These are phyloP conservation scores for Catharus minimus DNA, from an alignment of 2,113 vertebrate genomes.

Conservation along the genomic window DNA sequence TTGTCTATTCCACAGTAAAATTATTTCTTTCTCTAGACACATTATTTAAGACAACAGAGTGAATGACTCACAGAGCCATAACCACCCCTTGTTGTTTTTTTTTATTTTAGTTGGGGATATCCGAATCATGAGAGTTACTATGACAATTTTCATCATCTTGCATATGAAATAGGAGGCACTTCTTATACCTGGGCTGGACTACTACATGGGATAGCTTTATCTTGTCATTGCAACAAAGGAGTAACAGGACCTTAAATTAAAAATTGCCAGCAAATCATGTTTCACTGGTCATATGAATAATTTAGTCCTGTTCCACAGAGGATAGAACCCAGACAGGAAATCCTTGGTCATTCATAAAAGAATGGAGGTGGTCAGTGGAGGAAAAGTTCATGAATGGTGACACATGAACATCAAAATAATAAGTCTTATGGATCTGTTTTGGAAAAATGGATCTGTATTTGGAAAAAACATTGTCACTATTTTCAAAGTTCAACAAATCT, in stretches of 20 bases:
- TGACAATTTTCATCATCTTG: background rate
- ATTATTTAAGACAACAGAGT: background rate
- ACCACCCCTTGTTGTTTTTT: background rate
- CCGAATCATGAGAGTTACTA: background rate
- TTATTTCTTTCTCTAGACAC: background rate
- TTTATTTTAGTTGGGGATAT: background rate
- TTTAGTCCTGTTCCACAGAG: background rate
- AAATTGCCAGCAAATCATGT: background rate
- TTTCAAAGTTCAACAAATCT: background rate
- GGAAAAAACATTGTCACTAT: fast-evolving
- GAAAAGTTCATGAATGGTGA: background rate
- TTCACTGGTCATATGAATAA: background rate
- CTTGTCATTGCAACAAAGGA: background rate
- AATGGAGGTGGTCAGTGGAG: no score
- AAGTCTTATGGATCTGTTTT: background rate
- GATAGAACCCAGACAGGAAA: background rate
- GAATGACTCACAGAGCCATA: background rate
- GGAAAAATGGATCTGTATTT: background rate
- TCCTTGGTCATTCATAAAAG: background rate
- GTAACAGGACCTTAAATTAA: background rate
- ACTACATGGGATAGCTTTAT: background rate
- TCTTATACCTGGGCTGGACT: background rate
- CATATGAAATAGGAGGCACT: background rate
- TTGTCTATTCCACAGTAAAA: background rate
- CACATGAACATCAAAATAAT: background rate